These are phyloP conservation scores for Leucoma salicis DNA, from an alignment of 2,888 invertebrate species.

Conservation along the genomic window DNA sequence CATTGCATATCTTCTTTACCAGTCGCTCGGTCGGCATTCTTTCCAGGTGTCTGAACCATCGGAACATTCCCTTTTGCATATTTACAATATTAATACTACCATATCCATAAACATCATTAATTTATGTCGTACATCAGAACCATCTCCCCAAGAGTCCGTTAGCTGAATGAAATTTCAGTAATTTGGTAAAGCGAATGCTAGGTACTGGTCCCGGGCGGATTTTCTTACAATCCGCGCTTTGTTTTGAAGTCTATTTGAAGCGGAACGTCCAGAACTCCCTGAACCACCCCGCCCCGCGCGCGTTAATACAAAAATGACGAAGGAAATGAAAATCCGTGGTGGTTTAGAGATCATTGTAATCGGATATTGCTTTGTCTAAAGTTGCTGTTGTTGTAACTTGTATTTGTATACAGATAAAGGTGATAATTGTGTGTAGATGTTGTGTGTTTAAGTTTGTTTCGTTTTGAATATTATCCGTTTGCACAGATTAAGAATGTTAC, in stretches of 20 bases:
- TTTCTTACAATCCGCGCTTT: slow-evolving; percentile 77
- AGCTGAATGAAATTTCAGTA: slow-evolving; percentile 80
- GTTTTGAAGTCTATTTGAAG: slow-evolving; percentile 68
- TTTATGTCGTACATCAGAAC: slow-evolving; percentile 32
- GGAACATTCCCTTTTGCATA: too few species aligned
- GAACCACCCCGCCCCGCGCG: slow-evolving; percentile 29
- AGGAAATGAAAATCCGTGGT: slow-evolving; percentile 21
- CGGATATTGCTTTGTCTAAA: slow-evolving; percentile 42
- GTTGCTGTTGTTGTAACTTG: slow-evolving; percentile 39
- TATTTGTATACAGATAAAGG: slow-evolving; percentile 42
- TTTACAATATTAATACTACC: slow-evolving; percentile 30
- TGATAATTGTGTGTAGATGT: slow-evolving; percentile 37
- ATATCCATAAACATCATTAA: slow-evolving; percentile 26
- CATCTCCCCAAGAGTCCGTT: slow-evolving; percentile 61
- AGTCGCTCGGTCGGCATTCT: too few species aligned
- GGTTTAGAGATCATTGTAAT: slow-evolving; percentile 42
- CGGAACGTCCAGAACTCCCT: slow-evolving; percentile 40
- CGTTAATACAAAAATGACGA: slow-evolving; percentile 14
- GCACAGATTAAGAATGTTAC: slow-evolving; percentile 59
- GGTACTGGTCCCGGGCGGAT: slow-evolving; percentile 72
- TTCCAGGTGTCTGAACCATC: too few species aligned
- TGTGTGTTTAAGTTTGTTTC: slow-evolving; percentile 27
- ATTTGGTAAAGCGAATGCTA: slow-evolving; percentile 80
- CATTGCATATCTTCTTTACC: too few species aligned
- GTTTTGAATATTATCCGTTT: slow-evolving; percentile 57